A percentile compares a stretch with the other conserved stretches of the same genome.
These are phyloP conservation scores for Hyles vespertilio DNA, from an alignment of 1,140 invertebrate genomes.

Conservation along the genomic window DNA sequence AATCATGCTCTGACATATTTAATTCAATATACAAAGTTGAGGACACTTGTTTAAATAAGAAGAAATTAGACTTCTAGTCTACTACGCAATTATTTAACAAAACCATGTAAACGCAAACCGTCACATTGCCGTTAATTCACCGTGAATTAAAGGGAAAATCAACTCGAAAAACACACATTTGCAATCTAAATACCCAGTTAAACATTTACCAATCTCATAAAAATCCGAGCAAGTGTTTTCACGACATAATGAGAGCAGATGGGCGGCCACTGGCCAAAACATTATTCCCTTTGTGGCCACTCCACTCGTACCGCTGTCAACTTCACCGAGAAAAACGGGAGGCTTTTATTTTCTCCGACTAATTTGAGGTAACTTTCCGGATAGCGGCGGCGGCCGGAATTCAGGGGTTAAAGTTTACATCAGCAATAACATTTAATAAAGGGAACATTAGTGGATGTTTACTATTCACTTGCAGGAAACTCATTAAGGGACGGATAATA, in stretches of 20 bases:
- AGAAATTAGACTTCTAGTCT: too few relatives aligned
- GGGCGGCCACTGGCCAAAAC: conserved; percentile 27
- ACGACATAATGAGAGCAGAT: conserved; percentile 31
- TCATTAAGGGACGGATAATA: too few relatives aligned
- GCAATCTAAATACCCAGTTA: conserved; percentile 15
- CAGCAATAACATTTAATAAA: too few relatives aligned
- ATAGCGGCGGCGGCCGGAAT: conserved; percentile 23
- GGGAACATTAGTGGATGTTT: too few relatives aligned
- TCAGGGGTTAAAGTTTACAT: conserved; percentile 3
- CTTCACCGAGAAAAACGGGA: conserved; percentile 26
- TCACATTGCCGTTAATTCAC: too few relatives aligned
- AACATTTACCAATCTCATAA: conserved; percentile 26
- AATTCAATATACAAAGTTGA: too few relatives aligned
- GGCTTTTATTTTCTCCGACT: conserved; percentile 42
- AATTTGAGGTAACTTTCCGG: conserved; percentile 42
- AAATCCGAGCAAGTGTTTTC: conserved; percentile 28
- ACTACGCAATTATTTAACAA: too few relatives aligned
- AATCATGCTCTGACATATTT: too few relatives aligned
- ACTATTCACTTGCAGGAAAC: too few relatives aligned
- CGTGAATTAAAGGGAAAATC: too few relatives aligned
- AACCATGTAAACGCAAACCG: too few relatives aligned
- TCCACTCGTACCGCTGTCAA: conserved; percentile 30
- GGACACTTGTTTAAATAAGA: too few relatives aligned
- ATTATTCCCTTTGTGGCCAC: conserved; percentile 22
- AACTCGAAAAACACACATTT: background rate